phyloP scores from a whole-genome alignment of 2,888 invertebrate species.

The Itoplectis maculator region DNA sequence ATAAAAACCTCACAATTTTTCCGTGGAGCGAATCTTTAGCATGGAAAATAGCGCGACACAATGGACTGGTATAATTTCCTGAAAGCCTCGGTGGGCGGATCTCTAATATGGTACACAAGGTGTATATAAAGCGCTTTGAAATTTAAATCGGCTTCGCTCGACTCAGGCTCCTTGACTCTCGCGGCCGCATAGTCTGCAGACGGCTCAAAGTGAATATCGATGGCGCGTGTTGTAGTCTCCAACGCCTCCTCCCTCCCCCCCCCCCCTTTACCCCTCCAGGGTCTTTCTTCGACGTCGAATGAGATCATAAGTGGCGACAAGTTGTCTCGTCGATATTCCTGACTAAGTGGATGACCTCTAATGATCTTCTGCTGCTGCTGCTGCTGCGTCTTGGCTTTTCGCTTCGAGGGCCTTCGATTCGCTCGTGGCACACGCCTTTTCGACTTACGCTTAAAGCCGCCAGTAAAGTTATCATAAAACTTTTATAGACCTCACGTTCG shows the following conservation, averaged over 20 bases:
- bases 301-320: slow-evolving; percentile 51
- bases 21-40: slow-evolving; percentile 21
- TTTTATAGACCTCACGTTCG: slow-evolving; percentile 45
- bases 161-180: slow-evolving; percentile 40
- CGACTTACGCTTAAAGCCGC: not conserved
- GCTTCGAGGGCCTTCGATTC: not conserved
- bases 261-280: no score
- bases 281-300: slow-evolving; percentile 17
- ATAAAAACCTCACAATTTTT: no score
- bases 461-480: slow-evolving; percentile 50
- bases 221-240: slow-evolving; percentile 34
- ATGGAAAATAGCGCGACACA: slow-evolving; percentile 55
- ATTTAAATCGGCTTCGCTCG: slow-evolving; percentile 61
- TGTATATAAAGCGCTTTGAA: slow-evolving; percentile 62
- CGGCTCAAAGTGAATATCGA: slow-evolving; percentile 51
- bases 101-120: not conserved
- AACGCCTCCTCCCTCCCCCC: no score
- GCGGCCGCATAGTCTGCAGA: slow-evolving; percentile 22
- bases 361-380: slow-evolving; percentile 25
- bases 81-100: slow-evolving; percentile 42
- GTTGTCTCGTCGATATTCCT: slow-evolving; percentile 56
- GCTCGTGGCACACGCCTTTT: not conserved
- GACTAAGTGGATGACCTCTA: slow-evolving; percentile 53
- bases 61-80: slow-evolving; percentile 61
- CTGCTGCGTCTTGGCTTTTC: slow-evolving; percentile 5